Evolutionary conservation across 2,797 vertebrate genomes (phyloP), one percentile per base, ranked within the genome.

Genomic region (Neosilurus mollespiculum): DNA sequence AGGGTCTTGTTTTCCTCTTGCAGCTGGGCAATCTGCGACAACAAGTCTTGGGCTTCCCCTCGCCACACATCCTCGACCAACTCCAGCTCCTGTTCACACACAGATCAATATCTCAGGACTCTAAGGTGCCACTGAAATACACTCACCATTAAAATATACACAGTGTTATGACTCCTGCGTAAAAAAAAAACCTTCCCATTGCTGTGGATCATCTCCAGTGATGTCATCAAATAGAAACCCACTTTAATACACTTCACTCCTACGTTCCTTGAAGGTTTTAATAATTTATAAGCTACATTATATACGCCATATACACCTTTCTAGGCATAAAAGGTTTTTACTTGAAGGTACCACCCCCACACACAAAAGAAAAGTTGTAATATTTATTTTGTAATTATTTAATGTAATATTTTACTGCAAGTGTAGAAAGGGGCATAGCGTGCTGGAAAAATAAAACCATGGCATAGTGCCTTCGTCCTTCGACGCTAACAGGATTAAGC

Each of bases 11-110:
- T 99, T 90, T 99, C 98, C 89, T 98, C 96, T 92, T 99, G 98
- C 86, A 99, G 96, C 93, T 97, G 97, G 51, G 97, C 95, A 24
- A 99, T 99, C 93, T 98, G 97, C 1, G 95, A 94, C 53, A 99
- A 96, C 24, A 99, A 95, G 78, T 99, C 98, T 91, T 99, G 98
- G 0, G 97, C 97, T 88, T 99, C 97, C 67, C 97, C 97, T 84
- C 98, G 93, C 98, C 98, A 99, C 65, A 99, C 98, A 56, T 99
- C 98, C 91, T 99, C 98, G 86, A 98, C 97, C 92, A 98, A 93
- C 90, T 99, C 97, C 91, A 99, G 92, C 91, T 99, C 98, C 98
- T 99, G 87, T 1, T 56, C 37, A 66, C 58, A 83, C 43, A 80
- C 70, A 80, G 24, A 80, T 56, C 5, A n/a, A 15, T 15, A 64